phyloP scores from a whole-genome alignment of 2,797 vertebrate species.

The Thalassophryne amazonica region DNA sequence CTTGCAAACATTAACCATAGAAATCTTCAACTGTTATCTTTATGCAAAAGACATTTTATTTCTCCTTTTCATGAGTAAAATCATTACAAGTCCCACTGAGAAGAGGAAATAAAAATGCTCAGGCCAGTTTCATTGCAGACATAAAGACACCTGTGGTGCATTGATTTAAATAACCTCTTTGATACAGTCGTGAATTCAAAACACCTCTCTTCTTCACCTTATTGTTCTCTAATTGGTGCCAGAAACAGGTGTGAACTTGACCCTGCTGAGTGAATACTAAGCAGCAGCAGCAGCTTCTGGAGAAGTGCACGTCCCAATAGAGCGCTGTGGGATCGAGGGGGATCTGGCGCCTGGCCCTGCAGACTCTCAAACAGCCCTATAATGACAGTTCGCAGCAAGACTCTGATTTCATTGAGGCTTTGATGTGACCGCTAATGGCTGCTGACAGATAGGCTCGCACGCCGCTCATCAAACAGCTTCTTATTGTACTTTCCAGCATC shows the following conservation, averaged over 20 bases:
- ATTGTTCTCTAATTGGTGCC: constrained; percentile 62
- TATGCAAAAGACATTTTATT: constrained; percentile 19
- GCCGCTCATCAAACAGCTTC: constrained; percentile 33
- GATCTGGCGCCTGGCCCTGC: constrained; percentile 42
- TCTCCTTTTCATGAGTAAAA: constrained; percentile 10
- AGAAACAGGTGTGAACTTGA: constrained; percentile 44
- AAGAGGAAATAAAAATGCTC: constrained; percentile 26
- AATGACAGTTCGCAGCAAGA: constrained; percentile 66
- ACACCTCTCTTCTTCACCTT: constrained; percentile 30
- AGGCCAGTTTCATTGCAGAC: constrained; percentile 28
- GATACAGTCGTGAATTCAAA: constrained; percentile 56
- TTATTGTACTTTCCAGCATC: constrained; percentile 48
- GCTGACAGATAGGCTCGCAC: constrained; percentile 67
- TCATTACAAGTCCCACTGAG: constrained; percentile 14
- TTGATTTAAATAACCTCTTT: constrained; percentile 42
- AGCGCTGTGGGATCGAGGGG: constrained; percentile 29
- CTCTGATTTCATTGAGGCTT: constrained; percentile 74
- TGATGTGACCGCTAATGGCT: constrained; percentile 74
- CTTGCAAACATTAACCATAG: no score
- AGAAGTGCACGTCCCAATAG: constrained; percentile 18
- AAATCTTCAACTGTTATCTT: constrained; percentile 12
- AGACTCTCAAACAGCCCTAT: constrained; percentile 55
- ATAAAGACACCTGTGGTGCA: constrained; percentile 36
- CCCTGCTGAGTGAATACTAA: constrained; percentile 34
- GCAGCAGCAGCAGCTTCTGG: constrained; percentile 13